Evolutionary conservation across 1,140 invertebrate species (phyloP), one percentile per base, ranked within the genome.

Genomic region (Reticulitermes speratus): DNA sequence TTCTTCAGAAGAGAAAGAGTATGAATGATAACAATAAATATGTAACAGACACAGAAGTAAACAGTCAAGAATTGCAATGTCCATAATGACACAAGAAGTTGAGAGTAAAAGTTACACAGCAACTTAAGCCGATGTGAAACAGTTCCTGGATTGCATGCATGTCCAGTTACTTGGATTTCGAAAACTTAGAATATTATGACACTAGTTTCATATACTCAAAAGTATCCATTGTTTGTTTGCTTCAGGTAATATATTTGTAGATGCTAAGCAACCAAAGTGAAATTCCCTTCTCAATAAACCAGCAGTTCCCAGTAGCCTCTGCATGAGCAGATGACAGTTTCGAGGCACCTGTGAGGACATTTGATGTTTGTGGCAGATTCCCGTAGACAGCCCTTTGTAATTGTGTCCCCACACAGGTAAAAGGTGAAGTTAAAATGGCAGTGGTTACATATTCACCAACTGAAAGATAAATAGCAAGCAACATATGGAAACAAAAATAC

Each of bases 1-100:
- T 30, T 45, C 23, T 11, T 30, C 11, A 75, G 65, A 25, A 30
- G 55, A 30, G 65, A 30, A 30, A 75, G n/a, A 9, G 48, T 25
- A 32, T 8, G 19, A 44, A 44, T n/a, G 23, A 11, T 32, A 44
- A 84, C 2, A 44, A 11, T 25, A 45, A 84, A 44, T 44, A 30
- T 82, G 25, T 75, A 75, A 30, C 65, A 75, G n/a, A 75, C 65
- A 75, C 65, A 75, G 65, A 75, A 75, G 65, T 44, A 25, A 45
- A 84, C 83, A 84, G 44, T 84, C 44, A 52, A 84, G 44, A 45
- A 25, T 45, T 84, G 44, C 23, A 25, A 52, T 84, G 12, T 52
- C 48, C 44, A 25, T 44, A 9, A 44, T 44, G 25, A 45, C 83
- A 25, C 8, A 44, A 11, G 83, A 30, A 84, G 44, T 8, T 44